phyloP scores from a whole-genome alignment of 2,797 vertebrate genomes.

The Orientallactaga sibirica region DNA sequence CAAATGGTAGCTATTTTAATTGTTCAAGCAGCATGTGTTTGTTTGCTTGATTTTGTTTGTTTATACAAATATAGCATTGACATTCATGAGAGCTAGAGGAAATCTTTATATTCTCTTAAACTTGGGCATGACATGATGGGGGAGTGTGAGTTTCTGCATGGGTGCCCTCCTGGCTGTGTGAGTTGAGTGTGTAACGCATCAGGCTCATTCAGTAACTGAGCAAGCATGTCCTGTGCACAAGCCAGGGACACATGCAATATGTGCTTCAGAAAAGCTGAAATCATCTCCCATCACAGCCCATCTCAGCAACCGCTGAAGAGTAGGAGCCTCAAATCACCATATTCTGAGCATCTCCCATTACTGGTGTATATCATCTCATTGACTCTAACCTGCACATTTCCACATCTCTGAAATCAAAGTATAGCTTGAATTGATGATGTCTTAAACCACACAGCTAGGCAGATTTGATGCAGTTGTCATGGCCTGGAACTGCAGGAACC shows the following conservation, averaged over 20 bases:
- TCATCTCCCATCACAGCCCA: not conserved
- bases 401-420: constrained; percentile 67
- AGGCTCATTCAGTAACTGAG: not conserved
- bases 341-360: not conserved
- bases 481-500: not conserved
- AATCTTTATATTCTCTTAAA: constrained; percentile 46
- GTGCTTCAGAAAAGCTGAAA: constrained; percentile 25
- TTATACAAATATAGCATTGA: not conserved
- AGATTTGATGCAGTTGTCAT: not conserved
- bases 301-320: not conserved
- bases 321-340: constrained; percentile 26
- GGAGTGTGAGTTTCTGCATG: not conserved
- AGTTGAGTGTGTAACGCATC: not conserved
- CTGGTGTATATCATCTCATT: constrained; percentile 3
- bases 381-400: constrained; percentile 45
- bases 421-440: not conserved
- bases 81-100: not conserved
- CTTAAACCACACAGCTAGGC: constrained; percentile 55
- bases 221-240: not conserved
- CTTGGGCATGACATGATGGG: not conserved
- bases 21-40: constrained; percentile 1
- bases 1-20: constrained; percentile 23
- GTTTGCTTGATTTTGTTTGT: constrained; percentile 30
- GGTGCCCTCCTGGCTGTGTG: not conserved
- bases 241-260: not conserved